These are phyloP conservation scores for Dysidea cf. avara DNA, from an alignment of 37 sponge, comb jelly and placozoan species.

Conservation along the genomic window DNA sequence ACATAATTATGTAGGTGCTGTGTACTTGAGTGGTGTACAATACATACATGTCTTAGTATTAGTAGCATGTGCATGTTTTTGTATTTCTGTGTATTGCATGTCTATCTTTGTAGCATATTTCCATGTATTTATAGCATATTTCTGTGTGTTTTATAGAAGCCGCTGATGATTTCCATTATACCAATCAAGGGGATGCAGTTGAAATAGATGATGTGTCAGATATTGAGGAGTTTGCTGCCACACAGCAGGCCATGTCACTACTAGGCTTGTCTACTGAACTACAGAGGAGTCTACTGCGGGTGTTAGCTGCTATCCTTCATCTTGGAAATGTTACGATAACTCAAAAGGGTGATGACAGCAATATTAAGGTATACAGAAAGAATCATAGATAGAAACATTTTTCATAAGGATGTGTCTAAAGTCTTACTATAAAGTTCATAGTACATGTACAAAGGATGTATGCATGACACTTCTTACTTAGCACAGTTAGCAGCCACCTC, in stretches of 20 bases:
- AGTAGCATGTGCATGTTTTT: too few relatives aligned
- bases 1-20: too few relatives aligned
- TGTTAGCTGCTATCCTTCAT: constrained; percentile 84
- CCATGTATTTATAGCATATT: too few relatives aligned
- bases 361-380: not conserved
- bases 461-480: too few relatives aligned
- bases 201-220: constrained; percentile 59
- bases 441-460: too few relatives aligned
- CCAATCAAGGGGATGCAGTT: constrained; percentile 32
- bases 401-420: too few relatives aligned
- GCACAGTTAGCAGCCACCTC: too few relatives aligned
- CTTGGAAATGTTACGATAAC: constrained; percentile 69
- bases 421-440: too few relatives aligned
- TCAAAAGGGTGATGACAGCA: constrained; percentile 18
- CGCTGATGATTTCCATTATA: constrained; percentile 47
- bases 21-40: too few relatives aligned
- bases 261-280: constrained; percentile 64
- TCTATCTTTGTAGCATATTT: too few relatives aligned
- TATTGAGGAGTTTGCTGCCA: constrained; percentile 41
- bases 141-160: constrained; percentile 17
- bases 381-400: not conserved
- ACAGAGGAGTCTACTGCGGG: constrained; percentile 49
- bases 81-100: too few relatives aligned
- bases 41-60: too few relatives aligned
- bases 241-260: constrained; percentile 53